These are phyloP conservation scores for Podilymbus podiceps DNA, from an alignment of 2,113 vertebrate species.

Conservation along the genomic window DNA sequence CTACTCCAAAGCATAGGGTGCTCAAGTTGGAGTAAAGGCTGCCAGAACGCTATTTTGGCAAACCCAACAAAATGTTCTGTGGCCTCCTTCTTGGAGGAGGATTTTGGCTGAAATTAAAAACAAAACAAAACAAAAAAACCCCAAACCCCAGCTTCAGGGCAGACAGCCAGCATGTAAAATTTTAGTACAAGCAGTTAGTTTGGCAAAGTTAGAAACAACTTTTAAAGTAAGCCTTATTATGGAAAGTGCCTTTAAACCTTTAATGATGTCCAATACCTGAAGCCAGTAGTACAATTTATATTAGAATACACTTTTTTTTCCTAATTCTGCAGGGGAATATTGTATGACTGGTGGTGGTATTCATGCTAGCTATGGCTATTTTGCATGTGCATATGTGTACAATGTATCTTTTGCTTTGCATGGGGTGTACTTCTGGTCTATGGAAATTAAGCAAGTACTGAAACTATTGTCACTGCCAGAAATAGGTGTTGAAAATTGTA, in stretches of 20 bases:
- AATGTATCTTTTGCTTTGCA: background rate
- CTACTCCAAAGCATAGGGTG: background rate
- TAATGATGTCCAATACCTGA: background rate
- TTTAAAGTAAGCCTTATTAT: background rate
- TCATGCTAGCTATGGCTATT: background rate
- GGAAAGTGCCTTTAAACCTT: slow-evolving; percentile 9
- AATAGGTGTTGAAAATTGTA: slow-evolving; percentile 9
- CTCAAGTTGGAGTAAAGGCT: background rate
- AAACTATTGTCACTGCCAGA: background rate
- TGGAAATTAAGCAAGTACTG: background rate
- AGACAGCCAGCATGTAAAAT: slow-evolving; percentile 1
- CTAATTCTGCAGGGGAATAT: background rate
- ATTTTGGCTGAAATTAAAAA: slow-evolving; percentile 26
- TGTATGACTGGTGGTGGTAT: background rate
- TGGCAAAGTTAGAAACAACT: slow-evolving; percentile 13
- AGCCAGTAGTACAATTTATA: background rate
- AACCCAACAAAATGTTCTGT: background rate
- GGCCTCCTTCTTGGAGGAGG: background rate
- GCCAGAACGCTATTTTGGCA: slow-evolving; percentile 5
- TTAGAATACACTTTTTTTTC: background rate
- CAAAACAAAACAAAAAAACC: background rate
- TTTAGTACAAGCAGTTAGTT: slow-evolving; percentile 24
- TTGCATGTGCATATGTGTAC: background rate
- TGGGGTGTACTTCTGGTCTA: background rate
- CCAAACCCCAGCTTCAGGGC: background rate